Percentiles rank a stretch among this genome's conserved stretches.
These are phyloP conservation scores for Andrena marginata DNA, from an alignment of 2,888 invertebrate genomes.

Conservation along the genomic window DNA sequence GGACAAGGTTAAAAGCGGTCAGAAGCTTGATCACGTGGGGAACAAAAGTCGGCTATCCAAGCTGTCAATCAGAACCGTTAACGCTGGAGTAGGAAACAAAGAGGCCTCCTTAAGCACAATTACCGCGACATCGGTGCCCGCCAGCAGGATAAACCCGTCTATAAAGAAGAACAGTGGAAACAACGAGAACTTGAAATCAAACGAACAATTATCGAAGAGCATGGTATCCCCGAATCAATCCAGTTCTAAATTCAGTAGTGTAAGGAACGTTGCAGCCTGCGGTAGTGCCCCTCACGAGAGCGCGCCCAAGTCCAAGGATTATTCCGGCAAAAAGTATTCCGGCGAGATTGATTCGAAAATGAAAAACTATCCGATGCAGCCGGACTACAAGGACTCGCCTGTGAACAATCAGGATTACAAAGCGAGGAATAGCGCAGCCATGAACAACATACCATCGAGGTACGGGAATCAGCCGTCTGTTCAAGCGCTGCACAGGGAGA, in stretches of 20 bases:
- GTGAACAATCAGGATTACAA: conserved; percentile 71
- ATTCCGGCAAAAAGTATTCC: conserved; percentile 68
- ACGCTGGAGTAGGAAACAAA: conserved; percentile 50
- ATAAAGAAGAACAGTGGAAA: conserved; percentile 65
- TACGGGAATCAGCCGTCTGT: conserved; percentile 62
- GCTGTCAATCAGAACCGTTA: conserved; percentile 44
- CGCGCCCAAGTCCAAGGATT: conserved; percentile 70
- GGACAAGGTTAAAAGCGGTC: conserved; percentile 70
- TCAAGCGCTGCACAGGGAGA: conserved; percentile 64
- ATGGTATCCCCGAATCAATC: conserved; percentile 60
- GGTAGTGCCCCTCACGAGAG: conserved; percentile 57
- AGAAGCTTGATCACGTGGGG: conserved; percentile 64
- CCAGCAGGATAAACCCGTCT: conserved; percentile 63
- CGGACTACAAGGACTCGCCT: conserved; percentile 65
- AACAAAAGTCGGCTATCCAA: conserved; percentile 61
- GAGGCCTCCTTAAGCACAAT: conserved; percentile 51
- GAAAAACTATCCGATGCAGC: conserved; percentile 69
- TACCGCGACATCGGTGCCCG: conserved; percentile 27
- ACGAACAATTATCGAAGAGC: conserved; percentile 55
- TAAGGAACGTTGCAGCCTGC: conserved; percentile 53
- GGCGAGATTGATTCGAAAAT: conserved; percentile 68
- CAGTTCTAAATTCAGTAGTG: conserved; percentile 54
- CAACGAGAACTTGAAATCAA: conserved; percentile 57
- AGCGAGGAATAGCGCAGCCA: conserved; percentile 48
- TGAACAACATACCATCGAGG: conserved; percentile 62